A percentile compares a stretch with the other conserved stretches of the same genome.
Evolutionary conservation across 2,113 vertebrate genomes (phyloP).

Genomic region (Isichthys henryi): DNA sequence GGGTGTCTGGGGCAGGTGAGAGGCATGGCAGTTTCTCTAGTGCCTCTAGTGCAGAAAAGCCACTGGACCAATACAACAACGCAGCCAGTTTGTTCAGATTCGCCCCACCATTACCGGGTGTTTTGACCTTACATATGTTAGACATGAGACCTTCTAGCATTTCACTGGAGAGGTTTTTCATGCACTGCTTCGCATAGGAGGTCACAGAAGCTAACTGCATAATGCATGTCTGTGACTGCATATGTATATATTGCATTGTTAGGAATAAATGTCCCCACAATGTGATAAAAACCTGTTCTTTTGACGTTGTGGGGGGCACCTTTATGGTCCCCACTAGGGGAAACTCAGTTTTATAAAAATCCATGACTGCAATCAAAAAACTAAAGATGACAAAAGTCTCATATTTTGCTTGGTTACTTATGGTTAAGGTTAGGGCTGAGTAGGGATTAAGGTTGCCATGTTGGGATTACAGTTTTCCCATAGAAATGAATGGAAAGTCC

Average conservation of each 20-base stretch:
- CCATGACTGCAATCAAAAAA: not conserved
- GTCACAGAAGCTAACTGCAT: not conserved
- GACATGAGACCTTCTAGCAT: not conserved
- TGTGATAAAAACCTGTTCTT: not conserved
- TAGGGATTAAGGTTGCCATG: not conserved
- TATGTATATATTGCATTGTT: not conserved
- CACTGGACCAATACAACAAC: not conserved
- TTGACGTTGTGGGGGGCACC: not conserved
- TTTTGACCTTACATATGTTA: not conserved
- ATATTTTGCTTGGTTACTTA: not conserved
- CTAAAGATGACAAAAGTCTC: not conserved
- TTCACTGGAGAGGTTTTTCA: not conserved
- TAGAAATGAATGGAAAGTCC: not conserved
- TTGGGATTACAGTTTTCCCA: not conserved
- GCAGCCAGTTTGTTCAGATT: not conserved
- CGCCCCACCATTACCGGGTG: not conserved
- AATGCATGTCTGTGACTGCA: not conserved
- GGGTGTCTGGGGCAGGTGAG: slow-evolving; percentile 3
- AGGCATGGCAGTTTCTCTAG: not conserved
- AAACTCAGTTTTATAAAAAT: not conserved
- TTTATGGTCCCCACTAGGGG: not conserved
- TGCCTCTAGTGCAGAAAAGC: not conserved
- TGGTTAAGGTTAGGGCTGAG: not conserved
- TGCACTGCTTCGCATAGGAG: not conserved
- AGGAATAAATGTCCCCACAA: not conserved